A percentile compares a stretch with the other conserved stretches of the same genome.
Evolutionary conservation across 2,888 invertebrate species (phyloP).

Genomic region (Euzophera pinguis): DNA sequence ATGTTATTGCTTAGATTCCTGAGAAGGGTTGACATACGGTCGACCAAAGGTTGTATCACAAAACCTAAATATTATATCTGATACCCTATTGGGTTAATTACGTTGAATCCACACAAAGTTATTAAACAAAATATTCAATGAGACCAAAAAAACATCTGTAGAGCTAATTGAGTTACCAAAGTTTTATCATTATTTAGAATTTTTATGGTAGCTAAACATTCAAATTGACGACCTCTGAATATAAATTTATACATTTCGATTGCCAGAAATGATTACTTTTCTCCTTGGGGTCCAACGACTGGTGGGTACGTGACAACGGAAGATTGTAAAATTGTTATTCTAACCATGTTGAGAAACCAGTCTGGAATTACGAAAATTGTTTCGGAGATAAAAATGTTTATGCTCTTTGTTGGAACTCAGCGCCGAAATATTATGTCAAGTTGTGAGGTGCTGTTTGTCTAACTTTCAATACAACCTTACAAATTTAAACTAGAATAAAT

Average conservation of each 20-base stretch:
- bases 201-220: constrained; percentile 49
- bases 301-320: constrained; percentile 64
- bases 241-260: constrained; percentile 66
- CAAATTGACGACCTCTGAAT: constrained; percentile 63
- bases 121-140: no score
- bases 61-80: no score
- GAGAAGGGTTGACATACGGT: no score
- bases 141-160: background rate
- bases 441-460: constrained; percentile 11
- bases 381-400: constrained; percentile 57
- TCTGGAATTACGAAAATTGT: constrained; percentile 71
- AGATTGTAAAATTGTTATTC: constrained; percentile 77
- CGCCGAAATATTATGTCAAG: constrained; percentile 28
- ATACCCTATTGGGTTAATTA: no score
- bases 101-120: no score
- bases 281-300: constrained; percentile 64
- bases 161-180: constrained; percentile 24
- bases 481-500: no score
- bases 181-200: constrained; percentile 37
- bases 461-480: background rate
- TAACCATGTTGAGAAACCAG: constrained; percentile 63
- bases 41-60: no score
- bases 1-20: no score
- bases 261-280: constrained; percentile 70
- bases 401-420: constrained; percentile 50